These are phyloP conservation scores for Drosophila persimilis DNA, from an alignment of 1,140 invertebrate genomes.

Conservation along the genomic window DNA sequence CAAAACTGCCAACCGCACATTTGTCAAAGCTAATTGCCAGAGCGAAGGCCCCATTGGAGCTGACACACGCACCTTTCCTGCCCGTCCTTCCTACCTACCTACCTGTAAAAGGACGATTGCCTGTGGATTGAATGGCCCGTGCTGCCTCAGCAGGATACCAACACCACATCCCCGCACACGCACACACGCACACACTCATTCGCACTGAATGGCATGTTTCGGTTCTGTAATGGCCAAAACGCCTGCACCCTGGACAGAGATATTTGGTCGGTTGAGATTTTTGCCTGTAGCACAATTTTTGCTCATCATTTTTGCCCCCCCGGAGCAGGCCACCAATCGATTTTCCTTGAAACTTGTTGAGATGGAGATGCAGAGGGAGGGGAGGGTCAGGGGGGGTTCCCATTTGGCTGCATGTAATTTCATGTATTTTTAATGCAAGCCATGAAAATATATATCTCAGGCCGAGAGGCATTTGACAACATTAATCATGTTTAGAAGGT, in stretches of 20 bases:
- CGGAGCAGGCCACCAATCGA: slow-evolving; percentile 29
- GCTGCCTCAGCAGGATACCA: slow-evolving; percentile 56
- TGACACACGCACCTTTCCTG: slow-evolving; percentile 60
- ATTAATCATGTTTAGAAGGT: slow-evolving; percentile 60
- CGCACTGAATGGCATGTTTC: slow-evolving; percentile 57
- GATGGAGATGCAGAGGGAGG: slow-evolving; percentile 10
- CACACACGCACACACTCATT: slow-evolving; percentile 5
- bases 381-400: neutral
- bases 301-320: slow-evolving; percentile 43
- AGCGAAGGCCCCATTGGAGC: slow-evolving; percentile 61
- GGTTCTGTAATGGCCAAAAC: slow-evolving; percentile 62
- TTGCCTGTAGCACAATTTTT: slow-evolving; percentile 13
- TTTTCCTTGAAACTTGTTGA: slow-evolving; percentile 45
- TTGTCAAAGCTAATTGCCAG: slow-evolving; percentile 72
- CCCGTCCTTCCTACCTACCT: neutral
- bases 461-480: slow-evolving; percentile 35
- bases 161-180: slow-evolving; percentile 19
- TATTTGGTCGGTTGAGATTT: slow-evolving; percentile 24
- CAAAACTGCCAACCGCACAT: slow-evolving; percentile 68
- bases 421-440: slow-evolving; percentile 69
- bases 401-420: slow-evolving; percentile 59
- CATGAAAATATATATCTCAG: slow-evolving; percentile 64
- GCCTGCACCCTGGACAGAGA: slow-evolving; percentile 29
- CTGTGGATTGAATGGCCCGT: slow-evolving; percentile 5
- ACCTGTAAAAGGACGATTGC: slow-evolving; percentile 26